Percentiles rank a stretch among this genome's conserved stretches.
Conservation (phyloP, 2,113 vertebrate species). For the Ceyx margarethae region DNA sequence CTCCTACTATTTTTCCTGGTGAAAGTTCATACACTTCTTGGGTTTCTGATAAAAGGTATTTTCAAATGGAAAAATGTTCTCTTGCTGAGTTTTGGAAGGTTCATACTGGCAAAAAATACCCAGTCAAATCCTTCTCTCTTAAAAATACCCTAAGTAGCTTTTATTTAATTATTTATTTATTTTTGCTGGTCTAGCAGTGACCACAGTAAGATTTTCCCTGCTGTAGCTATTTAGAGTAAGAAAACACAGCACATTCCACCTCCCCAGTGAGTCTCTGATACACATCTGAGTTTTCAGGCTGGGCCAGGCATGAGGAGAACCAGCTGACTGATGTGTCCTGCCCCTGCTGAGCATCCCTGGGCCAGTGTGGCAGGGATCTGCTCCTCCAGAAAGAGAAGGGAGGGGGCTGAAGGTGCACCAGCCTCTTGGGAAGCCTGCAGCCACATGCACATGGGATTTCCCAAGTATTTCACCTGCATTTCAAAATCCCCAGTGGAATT, state of each 20-base stretch:
- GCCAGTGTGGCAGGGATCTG: fast-evolving
- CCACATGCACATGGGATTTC: background rate
- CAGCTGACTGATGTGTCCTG: background rate
- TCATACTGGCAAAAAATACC: background rate
- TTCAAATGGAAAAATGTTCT: background rate
- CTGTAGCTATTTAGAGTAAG: background rate
- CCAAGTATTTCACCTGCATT: background rate
- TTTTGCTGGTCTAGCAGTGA: background rate
- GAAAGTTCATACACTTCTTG: no score
- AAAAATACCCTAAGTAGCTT: background rate
- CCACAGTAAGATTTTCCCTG: background rate
- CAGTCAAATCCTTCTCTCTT: background rate
- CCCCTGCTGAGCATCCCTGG: background rate
- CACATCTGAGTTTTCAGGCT: background rate
- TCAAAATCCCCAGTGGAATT: background rate
- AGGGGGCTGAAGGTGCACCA: background rate
- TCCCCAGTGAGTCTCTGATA: background rate
- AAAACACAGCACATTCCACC: background rate
- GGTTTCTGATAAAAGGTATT: no score
- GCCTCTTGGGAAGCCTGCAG: background rate
- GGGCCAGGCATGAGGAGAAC: background rate
- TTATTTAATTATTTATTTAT: background rate
- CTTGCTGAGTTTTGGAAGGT: background rate
- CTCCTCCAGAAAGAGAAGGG: background rate
- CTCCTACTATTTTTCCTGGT: background rate